Evolutionary conservation across 2,888 invertebrate genomes (phyloP).

Genomic region (Muschampia staudingeri): DNA sequence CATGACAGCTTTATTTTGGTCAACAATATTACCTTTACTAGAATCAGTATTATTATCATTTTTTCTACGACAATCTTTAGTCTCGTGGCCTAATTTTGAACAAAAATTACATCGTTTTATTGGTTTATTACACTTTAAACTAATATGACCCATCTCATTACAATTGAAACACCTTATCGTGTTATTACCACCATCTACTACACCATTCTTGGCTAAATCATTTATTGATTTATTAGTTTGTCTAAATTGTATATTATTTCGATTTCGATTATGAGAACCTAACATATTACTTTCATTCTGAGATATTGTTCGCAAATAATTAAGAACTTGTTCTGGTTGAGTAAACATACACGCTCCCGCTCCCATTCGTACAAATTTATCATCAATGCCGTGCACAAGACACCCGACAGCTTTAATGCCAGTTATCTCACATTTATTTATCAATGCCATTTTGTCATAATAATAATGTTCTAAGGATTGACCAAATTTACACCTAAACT

Average conservation of each 20-base stretch:
- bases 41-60: neutral
- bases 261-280: neutral
- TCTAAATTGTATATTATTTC: neutral
- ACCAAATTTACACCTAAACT: slow-evolving; percentile 59
- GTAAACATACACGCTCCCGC: slow-evolving; percentile 55
- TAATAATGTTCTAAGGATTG: slow-evolving; percentile 63
- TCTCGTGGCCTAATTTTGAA: neutral
- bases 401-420: slow-evolving; percentile 64
- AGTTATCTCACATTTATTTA: slow-evolving; percentile 64
- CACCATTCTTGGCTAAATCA: neutral
- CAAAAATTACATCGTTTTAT: neutral
- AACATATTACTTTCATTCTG: neutral
- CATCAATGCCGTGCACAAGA: slow-evolving; percentile 64
- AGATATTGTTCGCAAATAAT: slow-evolving; percentile 47
- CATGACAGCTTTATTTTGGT: neutral
- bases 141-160: slow-evolving; percentile 9
- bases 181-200: neutral
- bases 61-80: slow-evolving; percentile 13
- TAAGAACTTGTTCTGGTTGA: slow-evolving; percentile 59
- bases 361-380: slow-evolving; percentile 65
- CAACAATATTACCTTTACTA: neutral
- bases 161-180: slow-evolving; percentile 10
- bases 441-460: slow-evolving; percentile 63
- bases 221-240: neutral
- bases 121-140: slow-evolving; percentile 11